Conservation (phyloP, 2,113 vertebrate genomes). For the Aptenodytes patagonicus region DNA sequence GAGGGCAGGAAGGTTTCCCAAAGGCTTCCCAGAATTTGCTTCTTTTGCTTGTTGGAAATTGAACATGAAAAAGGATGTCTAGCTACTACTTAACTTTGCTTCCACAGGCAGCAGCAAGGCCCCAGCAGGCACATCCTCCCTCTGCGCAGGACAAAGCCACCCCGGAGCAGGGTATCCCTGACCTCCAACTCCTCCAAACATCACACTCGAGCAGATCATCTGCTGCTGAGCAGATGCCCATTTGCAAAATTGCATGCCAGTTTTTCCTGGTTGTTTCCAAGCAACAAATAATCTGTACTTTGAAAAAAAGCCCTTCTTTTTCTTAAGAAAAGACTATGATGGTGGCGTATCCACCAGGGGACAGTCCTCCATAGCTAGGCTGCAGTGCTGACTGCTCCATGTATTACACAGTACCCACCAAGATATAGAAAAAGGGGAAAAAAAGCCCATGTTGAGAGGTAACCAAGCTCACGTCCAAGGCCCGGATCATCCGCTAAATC, state of each 20-base stretch:
- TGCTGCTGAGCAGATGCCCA: neutral
- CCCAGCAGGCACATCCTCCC: neutral
- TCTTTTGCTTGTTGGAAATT: neutral
- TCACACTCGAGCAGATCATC: rapidly evolving
- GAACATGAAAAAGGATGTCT: rapidly evolving
- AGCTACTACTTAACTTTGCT: no score
- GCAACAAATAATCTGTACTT: neutral
- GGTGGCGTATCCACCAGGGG: neutral
- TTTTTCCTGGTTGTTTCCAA: neutral
- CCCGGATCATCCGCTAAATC: rapidly evolving
- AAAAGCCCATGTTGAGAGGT: rapidly evolving
- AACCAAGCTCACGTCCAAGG: rapidly evolving
- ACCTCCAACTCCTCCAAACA: rapidly evolving
- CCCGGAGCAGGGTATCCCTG: rapidly evolving
- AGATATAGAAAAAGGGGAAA: rapidly evolving
- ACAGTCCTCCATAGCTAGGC: rapidly evolving
- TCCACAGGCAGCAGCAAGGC: neutral
- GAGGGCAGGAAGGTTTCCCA: neutral
- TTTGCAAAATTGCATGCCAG: rapidly evolving
- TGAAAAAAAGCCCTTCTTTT: neutral
- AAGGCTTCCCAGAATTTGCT: neutral
- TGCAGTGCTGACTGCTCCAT: neutral
- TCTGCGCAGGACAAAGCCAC: rapidly evolving
- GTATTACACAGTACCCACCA: rapidly evolving
- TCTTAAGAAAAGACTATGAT: rapidly evolving